Conservation (phyloP, 2,113 vertebrate genomes). For the Taxidea taxus region DNA sequence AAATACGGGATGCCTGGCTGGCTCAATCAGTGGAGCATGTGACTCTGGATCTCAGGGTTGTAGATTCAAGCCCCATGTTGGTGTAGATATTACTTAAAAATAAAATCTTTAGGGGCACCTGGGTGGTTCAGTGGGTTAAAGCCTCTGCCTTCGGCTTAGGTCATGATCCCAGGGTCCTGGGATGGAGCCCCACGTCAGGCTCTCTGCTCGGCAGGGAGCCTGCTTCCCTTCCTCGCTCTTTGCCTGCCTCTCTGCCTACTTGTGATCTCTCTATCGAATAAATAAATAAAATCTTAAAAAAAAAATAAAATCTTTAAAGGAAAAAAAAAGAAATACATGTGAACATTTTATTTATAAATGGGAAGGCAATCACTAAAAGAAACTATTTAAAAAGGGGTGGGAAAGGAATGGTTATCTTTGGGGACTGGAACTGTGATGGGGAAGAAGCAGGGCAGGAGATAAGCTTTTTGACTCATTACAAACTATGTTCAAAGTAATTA, state of each 20-base stretch:
- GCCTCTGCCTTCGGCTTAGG: too few relatives aligned
- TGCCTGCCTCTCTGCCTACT: too few relatives aligned
- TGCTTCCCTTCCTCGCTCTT: too few relatives aligned
- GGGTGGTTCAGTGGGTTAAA: too few relatives aligned
- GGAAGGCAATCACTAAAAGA: not conserved
- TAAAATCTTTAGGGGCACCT: not conserved
- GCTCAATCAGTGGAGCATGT: not conserved
- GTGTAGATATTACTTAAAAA: not conserved
- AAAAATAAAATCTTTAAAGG: not conserved
- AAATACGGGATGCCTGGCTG: not conserved
- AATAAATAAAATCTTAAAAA: too few relatives aligned
- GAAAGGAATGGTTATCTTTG: not conserved
- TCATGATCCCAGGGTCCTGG: too few relatives aligned
- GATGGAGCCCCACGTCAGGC: too few relatives aligned
- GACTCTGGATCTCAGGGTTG: not conserved
- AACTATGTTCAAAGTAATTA: slow-evolving; percentile 4
- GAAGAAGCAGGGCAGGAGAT: not conserved
- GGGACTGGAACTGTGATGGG: not conserved
- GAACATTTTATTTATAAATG: slow-evolving; percentile 4
- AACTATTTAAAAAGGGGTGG: not conserved
- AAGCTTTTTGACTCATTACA: not conserved
- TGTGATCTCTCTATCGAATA: too few relatives aligned
- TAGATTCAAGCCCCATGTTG: not conserved
- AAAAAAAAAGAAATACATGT: not conserved
- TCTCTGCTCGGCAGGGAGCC: too few relatives aligned